Evolutionary conservation across 2,797 vertebrate species (phyloP).

Genomic region (Pangasius djambal): DNA sequence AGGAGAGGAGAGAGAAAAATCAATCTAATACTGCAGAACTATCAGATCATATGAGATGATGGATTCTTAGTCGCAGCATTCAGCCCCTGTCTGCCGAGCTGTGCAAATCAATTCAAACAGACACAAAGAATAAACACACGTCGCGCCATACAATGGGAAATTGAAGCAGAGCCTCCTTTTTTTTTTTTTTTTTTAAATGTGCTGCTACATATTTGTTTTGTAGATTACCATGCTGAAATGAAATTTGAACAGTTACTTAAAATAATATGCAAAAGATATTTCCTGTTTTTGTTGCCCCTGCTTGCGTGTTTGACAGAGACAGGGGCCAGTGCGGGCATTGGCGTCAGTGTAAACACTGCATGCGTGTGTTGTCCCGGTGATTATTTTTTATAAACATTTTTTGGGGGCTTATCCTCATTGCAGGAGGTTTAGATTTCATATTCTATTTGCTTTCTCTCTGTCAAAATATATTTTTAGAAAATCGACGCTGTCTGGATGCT

Average conservation of each 20-base stretch:
- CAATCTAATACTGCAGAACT: slow-evolving; percentile 89
- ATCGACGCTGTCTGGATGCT: slow-evolving; percentile 37
- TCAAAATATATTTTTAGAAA: slow-evolving; percentile 59
- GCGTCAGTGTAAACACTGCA: slow-evolving; percentile 77
- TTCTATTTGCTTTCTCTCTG: slow-evolving; percentile 69
- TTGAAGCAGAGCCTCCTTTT: slow-evolving; percentile 76
- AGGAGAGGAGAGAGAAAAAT: slow-evolving; percentile 70
- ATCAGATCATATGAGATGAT: slow-evolving; percentile 92
- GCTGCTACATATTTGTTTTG: slow-evolving; percentile 84
- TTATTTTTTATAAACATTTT: slow-evolving; percentile 81
- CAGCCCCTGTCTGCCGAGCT: slow-evolving; percentile 86
- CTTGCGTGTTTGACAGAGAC: slow-evolving; percentile 76
- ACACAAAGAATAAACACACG: slow-evolving; percentile 87
- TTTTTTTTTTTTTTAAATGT: slow-evolving; percentile 67
- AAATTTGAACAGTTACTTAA: slow-evolving; percentile 89
- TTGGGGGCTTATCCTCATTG: slow-evolving; percentile 74
- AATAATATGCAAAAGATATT: slow-evolving; percentile 87
- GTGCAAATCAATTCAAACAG: slow-evolving; percentile 94
- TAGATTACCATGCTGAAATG: slow-evolving; percentile 86
- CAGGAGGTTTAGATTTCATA: slow-evolving; percentile 69
- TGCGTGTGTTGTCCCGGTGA: slow-evolving; percentile 74
- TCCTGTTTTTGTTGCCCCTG: slow-evolving; percentile 65
- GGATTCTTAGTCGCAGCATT: slow-evolving; percentile 90
- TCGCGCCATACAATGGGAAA: slow-evolving; percentile 82
- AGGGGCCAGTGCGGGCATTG: slow-evolving; percentile 67